Conservation (phyloP, 2,797 vertebrate genomes). For the Enteromius mattozi region DNA sequence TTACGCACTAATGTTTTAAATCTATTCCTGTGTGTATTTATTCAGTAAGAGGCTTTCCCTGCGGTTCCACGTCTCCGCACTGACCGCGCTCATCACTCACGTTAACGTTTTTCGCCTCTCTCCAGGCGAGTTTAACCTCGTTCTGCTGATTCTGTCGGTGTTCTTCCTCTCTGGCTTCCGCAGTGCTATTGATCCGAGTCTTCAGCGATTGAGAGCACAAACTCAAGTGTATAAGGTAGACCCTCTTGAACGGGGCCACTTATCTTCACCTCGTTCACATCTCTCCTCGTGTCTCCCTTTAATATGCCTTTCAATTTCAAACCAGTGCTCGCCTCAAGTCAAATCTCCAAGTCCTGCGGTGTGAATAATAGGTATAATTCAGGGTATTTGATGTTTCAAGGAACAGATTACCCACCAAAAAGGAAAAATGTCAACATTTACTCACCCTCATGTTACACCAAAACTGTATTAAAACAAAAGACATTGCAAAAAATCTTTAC, state of each 20-base stretch:
- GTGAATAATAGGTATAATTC: neutral
- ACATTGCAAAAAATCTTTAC: neutral
- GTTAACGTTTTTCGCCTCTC: conserved; percentile 41
- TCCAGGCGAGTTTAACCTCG: conserved; percentile 43
- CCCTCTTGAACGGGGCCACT: conserved; percentile 21
- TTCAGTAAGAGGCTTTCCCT: conserved; percentile 36
- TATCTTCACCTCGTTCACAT: conserved; percentile 45
- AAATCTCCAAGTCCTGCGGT: neutral
- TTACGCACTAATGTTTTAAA: conserved; percentile 31
- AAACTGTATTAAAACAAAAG: neutral
- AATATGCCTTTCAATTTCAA: neutral
- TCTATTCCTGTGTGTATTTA: conserved; percentile 39
- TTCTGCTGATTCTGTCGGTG: conserved; percentile 52
- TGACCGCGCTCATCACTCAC: conserved; percentile 41
- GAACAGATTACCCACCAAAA: neutral
- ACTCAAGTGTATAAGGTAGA: conserved; percentile 42
- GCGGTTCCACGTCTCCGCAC: conserved; percentile 10
- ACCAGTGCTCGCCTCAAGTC: neutral
- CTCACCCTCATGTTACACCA: neutral
- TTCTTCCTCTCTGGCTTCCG: conserved; percentile 53
- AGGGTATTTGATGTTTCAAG: neutral
- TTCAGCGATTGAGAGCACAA: conserved; percentile 49
- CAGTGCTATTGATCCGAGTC: conserved; percentile 60
- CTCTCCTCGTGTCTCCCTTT: neutral
- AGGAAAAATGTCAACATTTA: neutral